These are phyloP conservation scores for Pantherophis alleghaniensis DNA, from an alignment of 2,797 vertebrate species.

Conservation along the genomic window DNA sequence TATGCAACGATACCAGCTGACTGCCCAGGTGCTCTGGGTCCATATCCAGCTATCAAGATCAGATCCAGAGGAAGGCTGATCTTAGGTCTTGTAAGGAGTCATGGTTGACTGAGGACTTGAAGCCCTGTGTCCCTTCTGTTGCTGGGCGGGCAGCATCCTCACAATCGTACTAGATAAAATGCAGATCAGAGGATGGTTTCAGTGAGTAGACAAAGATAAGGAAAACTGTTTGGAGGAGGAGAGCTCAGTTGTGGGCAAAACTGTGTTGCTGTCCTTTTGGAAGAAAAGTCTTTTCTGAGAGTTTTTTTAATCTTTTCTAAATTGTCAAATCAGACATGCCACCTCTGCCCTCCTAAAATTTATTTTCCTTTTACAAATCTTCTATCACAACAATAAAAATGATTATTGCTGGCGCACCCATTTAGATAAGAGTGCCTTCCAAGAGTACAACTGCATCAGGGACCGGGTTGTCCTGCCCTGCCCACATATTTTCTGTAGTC, in stretches of 20 bases:
- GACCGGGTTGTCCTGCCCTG: not conserved
- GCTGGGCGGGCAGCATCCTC: not conserved
- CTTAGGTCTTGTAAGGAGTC: not conserved
- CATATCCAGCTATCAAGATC: not conserved
- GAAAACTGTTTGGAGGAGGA: not conserved
- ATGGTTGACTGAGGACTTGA: not conserved
- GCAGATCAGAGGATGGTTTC: not conserved
- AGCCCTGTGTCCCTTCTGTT: not conserved
- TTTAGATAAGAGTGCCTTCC: not conserved
- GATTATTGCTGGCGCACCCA: not conserved
- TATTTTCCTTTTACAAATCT: accelerated
- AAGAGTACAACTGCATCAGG: not conserved
- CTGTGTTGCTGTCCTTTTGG: not conserved
- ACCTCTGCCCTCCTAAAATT: too few species aligned
- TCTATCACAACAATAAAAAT: not conserved
- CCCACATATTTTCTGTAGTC: not conserved
- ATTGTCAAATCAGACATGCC: not conserved
- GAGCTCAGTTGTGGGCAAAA: not conserved
- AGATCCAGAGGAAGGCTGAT: not conserved
- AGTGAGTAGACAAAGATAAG: not conserved
- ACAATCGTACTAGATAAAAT: not conserved
- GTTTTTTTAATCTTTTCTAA: not conserved
- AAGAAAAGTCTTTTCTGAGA: not conserved
- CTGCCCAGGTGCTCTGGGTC: not conserved
- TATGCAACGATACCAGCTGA: not conserved